These are phyloP conservation scores for Aradophagus sp. DNA, from an alignment of 1,140 invertebrate species.

Conservation along the genomic window DNA sequence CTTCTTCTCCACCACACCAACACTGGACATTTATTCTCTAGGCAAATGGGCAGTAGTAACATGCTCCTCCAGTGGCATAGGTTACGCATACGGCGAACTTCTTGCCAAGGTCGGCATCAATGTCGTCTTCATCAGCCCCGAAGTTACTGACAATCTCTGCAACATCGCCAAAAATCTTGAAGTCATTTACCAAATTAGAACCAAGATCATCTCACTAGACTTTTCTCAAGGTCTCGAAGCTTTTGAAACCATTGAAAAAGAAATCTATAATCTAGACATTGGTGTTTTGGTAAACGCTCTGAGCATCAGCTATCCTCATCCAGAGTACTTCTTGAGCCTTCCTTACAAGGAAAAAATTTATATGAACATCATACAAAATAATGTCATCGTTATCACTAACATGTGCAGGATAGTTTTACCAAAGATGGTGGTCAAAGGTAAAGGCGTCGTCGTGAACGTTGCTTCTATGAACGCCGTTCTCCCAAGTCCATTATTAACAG, in stretches of 20 bases:
- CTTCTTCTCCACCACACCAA: constrained; percentile 33
- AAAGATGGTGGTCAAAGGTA: constrained; percentile 78
- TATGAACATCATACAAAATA: constrained; percentile 81
- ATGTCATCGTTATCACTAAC: constrained; percentile 83
- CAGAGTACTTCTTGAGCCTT: constrained; percentile 76
- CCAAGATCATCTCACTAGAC: constrained; percentile 87
- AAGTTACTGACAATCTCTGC: constrained; percentile 81
- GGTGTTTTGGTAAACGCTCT: constrained; percentile 81
- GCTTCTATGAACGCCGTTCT: constrained; percentile 77
- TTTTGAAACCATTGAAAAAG: constrained; percentile 75
- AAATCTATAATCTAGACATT: constrained; percentile 77
- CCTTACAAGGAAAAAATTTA: constrained; percentile 63
- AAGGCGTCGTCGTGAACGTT: constrained; percentile 82
- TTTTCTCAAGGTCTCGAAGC: constrained; percentile 77
- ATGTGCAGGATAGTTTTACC: constrained; percentile 85
- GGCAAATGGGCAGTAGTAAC: constrained; percentile 80
- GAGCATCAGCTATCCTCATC: constrained; percentile 79
- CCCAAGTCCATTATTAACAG: constrained; percentile 77
- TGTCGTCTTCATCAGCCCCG: constrained; percentile 90
- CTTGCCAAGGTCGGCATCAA: constrained; percentile 87
- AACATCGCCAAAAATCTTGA: constrained; percentile 81
- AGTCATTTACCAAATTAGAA: constrained; percentile 79
- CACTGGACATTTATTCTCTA: constrained; percentile 56
- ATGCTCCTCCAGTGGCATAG: constrained; percentile 91
- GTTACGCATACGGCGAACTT: constrained; percentile 87